Base-by-base conservation (phyloP, 2,797 vertebrate genomes). In the Ceryle rudis region DNA sequence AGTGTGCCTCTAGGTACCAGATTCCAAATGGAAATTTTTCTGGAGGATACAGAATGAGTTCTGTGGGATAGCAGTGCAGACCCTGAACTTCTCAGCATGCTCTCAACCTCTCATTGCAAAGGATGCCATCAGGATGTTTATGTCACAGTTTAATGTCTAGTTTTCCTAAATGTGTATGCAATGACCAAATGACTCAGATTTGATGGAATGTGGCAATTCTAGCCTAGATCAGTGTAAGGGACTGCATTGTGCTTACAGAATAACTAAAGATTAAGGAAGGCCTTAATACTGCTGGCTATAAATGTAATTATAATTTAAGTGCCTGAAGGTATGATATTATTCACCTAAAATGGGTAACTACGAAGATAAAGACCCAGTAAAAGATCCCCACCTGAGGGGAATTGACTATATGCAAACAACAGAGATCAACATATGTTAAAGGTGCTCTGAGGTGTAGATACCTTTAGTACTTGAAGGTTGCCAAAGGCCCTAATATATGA, bases 1-100 rank as follows among this genome's bases (percentile, higher is more conserved):
- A 16, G 4, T 67, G 19, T 79, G n/a, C 70, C 20, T 89, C 55
- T 83, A 98, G 97, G 93, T 66, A 97, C 95, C 42, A 97, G 94
- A 81, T 97, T 86, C 71, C 95, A 93, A 67, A 96, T 96, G 77
- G 95, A 94, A 49, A 96, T 93, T 52, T 97, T 98, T 88, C 93
- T 98, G 79, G 96, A 98, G 33, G 97, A 96, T 77, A 91, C 95
- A 62, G 98, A 98, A 89, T 33, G 97, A 98, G 95, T 98, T 98
- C 93, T 31, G 26, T 80, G 96, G 98, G 44, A 97, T 64, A 74
- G 93, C 97, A 90, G 94, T 98, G 95, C 97, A 39, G 98, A 96
- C 42, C 84, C 94, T 11, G 97, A 98, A 31, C 85, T 89, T 60
- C 97, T 97, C 62, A 98, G 98, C 58, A 60, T 89, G 18, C 52